A percentile compares a stretch with the other conserved stretches of the same genome.
Conservation (phyloP, 2,888 invertebrate genomes). For the Cremastinae sp. region DNA sequence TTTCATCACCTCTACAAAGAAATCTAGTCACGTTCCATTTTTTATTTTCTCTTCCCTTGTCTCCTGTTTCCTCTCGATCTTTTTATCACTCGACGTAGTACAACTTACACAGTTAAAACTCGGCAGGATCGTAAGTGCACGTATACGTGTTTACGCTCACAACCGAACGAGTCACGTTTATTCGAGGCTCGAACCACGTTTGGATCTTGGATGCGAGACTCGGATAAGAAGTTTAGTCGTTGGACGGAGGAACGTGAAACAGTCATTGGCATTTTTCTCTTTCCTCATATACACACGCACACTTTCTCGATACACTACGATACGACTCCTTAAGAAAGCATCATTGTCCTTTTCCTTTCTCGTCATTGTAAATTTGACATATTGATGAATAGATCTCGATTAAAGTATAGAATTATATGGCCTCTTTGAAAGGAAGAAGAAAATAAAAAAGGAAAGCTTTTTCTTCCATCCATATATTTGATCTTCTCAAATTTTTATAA, state of each 20-base stretch:
- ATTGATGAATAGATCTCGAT: not conserved
- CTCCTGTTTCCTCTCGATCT: not conserved
- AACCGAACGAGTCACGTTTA: constrained; percentile 35
- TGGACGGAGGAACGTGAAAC: not conserved
- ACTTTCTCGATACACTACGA: constrained; percentile 7
- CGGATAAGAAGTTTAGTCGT: not conserved
- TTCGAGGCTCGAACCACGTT: constrained; percentile 1
- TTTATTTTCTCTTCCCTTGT: not conserved
- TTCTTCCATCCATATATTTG: no score
- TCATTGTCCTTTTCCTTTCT: not conserved
- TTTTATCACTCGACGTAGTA: constrained; percentile 30
- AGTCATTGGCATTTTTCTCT: constrained; percentile 15
- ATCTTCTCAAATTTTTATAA: no score
- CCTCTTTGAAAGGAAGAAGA: no score
- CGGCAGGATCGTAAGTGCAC: constrained; percentile 17
- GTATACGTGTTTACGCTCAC: constrained; percentile 7
- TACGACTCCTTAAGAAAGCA: not conserved
- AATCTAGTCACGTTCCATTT: constrained; percentile 22
- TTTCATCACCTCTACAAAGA: constrained; percentile 15
- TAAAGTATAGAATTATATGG: constrained; percentile 19
- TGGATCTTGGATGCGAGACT: constrained; percentile 8
- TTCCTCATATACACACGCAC: not conserved
- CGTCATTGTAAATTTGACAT: not conserved
- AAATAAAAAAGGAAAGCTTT: no score
- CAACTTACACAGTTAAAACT: constrained; percentile 58